Percentiles rank a stretch among this genome's conserved stretches.
Conservation (phyloP, 1,140 invertebrate species). For the Belonocnema kinseyi region DNA sequence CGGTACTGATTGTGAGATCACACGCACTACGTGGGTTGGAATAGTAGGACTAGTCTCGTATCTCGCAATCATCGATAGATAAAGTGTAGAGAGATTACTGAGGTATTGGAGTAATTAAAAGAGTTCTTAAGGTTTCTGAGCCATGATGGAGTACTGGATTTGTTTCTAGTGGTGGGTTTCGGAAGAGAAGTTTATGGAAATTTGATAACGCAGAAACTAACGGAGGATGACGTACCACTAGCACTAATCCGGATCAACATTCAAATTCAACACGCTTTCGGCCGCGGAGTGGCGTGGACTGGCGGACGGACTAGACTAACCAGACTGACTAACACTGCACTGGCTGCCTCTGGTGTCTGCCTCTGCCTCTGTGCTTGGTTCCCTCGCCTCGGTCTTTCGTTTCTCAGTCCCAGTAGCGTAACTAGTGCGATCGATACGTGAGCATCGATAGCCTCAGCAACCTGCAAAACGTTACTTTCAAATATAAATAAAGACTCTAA, state of each 20-base stretch:
- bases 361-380: slow-evolving; percentile 5
- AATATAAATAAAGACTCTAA: no score
- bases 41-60: background rate
- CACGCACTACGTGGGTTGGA: background rate
- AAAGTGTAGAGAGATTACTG: background rate
- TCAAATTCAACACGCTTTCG: slow-evolving; percentile 57
- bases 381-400: slow-evolving; percentile 13
- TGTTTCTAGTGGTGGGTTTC: background rate
- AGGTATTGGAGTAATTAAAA: background rate
- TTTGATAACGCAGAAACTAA: background rate
- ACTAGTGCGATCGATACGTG: slow-evolving; percentile 11
- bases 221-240: slow-evolving; percentile 7
- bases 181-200: background rate
- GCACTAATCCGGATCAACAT: slow-evolving; percentile 11
- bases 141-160: background rate
- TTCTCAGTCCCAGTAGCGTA: slow-evolving; percentile 24
- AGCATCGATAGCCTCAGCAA: background rate
- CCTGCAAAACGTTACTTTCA: background rate
- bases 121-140: background rate
- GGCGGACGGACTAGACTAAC: slow-evolving; percentile 59
- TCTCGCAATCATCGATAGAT: slow-evolving; percentile 14
- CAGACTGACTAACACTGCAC: slow-evolving; percentile 62
- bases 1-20: background rate
- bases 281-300: slow-evolving; percentile 69
- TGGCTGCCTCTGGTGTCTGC: slow-evolving; percentile 45